Evolutionary conservation across 2,797 vertebrate species (phyloP).

Genomic region (Chloroceryle inda): DNA sequence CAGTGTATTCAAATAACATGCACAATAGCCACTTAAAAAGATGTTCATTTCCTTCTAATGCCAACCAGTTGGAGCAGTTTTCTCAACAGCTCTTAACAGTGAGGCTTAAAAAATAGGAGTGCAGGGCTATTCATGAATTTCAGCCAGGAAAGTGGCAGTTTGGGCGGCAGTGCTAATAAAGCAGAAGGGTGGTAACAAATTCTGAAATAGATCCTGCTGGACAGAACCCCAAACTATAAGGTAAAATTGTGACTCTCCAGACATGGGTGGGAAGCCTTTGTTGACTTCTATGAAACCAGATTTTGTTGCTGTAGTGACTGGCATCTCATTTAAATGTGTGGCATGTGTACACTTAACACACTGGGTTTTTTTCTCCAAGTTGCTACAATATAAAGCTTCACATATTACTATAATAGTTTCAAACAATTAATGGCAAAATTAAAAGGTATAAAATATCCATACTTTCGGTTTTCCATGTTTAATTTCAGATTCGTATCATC

Average conservation of each 20-base stretch:
- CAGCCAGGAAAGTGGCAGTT: not conserved
- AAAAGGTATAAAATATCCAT: not conserved
- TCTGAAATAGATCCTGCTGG: not conserved
- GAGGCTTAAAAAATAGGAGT: not conserved
- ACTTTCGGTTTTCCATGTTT: constrained; percentile 44
- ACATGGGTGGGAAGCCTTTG: not conserved
- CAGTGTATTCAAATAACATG: constrained; percentile 45
- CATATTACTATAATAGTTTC: not conserved
- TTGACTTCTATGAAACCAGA: not conserved
- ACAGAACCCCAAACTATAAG: not conserved
- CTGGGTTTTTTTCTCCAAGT: not conserved
- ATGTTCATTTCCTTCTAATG: constrained; percentile 47
- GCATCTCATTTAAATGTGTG: not conserved
- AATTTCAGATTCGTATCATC: constrained; percentile 50
- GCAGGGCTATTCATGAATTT: not conserved
- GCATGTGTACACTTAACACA: not conserved
- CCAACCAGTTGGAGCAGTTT: constrained; percentile 41
- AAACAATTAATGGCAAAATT: not conserved
- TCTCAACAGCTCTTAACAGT: not conserved
- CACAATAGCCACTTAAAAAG: constrained; percentile 64
- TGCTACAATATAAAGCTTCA: not conserved
- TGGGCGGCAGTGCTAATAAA: not conserved
- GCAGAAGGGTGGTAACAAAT: not conserved
- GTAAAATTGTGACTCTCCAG: not conserved
- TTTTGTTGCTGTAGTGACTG: not conserved